These are phyloP conservation scores for Heliothis peltigera DNA, from an alignment of 2,888 invertebrate genomes.

Conservation along the genomic window DNA sequence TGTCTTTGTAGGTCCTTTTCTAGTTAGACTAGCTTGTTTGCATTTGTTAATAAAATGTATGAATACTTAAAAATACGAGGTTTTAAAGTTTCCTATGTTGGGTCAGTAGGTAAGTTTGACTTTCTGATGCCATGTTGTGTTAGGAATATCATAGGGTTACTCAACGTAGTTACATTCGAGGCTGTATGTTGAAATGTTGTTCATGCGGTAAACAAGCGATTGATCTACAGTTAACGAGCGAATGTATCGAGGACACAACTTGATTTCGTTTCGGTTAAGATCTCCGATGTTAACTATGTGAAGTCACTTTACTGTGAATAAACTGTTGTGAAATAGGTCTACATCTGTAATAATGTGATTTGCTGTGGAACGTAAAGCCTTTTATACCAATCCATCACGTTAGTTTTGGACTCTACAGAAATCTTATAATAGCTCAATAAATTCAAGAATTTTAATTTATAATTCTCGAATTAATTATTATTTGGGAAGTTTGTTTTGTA, in stretches of 20 bases:
- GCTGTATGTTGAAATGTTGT: conserved; percentile 4
- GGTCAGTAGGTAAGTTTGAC: not conserved
- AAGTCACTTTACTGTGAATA: conserved; percentile 2
- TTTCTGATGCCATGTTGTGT: not conserved
- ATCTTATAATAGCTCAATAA: too few relatives aligned
- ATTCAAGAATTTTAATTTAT: too few relatives aligned
- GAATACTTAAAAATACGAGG: too few relatives aligned
- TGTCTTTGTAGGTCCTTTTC: conserved; percentile 14
- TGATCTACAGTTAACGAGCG: conserved; percentile 25
- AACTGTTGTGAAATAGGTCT: not conserved
- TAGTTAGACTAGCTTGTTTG: not conserved
- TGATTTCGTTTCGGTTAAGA: conserved; percentile 14
- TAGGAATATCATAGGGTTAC: not conserved
- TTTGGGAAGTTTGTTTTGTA: not conserved
- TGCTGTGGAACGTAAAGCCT: not conserved
- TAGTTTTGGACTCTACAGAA: too few relatives aligned
- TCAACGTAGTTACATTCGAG: conserved; percentile 2
- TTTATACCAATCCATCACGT: too few relatives aligned
- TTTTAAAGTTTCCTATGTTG: too few relatives aligned
- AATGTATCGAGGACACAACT: conserved; percentile 42
- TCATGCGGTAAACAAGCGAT: conserved; percentile 8
- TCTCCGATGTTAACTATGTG: conserved; percentile 25
- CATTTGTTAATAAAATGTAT: too few relatives aligned
- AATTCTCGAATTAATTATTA: too few relatives aligned
- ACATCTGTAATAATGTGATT: not conserved